These are phyloP conservation scores for Cephus nigrinus DNA, from an alignment of 2,888 invertebrate species.

Conservation along the genomic window DNA sequence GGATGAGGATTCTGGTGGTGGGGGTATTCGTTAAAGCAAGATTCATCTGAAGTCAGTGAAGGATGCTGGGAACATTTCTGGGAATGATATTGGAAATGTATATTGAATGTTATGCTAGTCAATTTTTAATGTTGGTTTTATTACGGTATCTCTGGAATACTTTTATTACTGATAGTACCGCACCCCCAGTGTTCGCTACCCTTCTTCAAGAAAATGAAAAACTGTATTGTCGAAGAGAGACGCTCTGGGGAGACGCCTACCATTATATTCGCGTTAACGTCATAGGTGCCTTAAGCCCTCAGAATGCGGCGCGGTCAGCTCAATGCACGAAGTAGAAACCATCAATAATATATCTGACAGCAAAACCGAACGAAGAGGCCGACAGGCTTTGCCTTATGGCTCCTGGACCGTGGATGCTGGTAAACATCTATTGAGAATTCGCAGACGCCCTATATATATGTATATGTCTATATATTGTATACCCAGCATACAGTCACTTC, in stretches of 20 bases:
- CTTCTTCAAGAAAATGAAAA: slow-evolving; percentile 45
- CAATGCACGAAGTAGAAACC: slow-evolving; percentile 43
- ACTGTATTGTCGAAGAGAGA: slow-evolving; percentile 41
- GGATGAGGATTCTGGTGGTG: slow-evolving; percentile 15
- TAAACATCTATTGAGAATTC: slow-evolving; percentile 22
- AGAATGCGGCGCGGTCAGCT: slow-evolving; percentile 40
- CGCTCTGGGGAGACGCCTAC: slow-evolving; percentile 22
- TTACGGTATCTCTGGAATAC: not conserved
- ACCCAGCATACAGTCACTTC: not conserved
- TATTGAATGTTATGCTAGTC: not conserved
- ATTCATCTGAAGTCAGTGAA: slow-evolving; percentile 24
- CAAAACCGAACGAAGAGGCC: slow-evolving; percentile 24
- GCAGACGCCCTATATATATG: not conserved
- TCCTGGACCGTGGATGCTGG: slow-evolving; percentile 14
- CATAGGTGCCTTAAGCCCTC: slow-evolving; percentile 27
- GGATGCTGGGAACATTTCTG: slow-evolving; percentile 13
- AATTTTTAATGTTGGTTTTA: not conserved
- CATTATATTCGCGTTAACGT: slow-evolving; percentile 53
- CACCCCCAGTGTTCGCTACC: slow-evolving; percentile 19
- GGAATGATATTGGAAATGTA: slow-evolving; percentile 21
- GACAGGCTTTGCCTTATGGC: slow-evolving; percentile 15
- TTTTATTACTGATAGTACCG: not conserved
- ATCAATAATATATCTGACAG: slow-evolving; percentile 49
- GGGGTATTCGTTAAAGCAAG: slow-evolving; percentile 24
- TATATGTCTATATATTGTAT: not conserved